Evolutionary conservation across 23 tunicate genomes (phyloP).

Genomic region (Ciona savignyi): DNA sequence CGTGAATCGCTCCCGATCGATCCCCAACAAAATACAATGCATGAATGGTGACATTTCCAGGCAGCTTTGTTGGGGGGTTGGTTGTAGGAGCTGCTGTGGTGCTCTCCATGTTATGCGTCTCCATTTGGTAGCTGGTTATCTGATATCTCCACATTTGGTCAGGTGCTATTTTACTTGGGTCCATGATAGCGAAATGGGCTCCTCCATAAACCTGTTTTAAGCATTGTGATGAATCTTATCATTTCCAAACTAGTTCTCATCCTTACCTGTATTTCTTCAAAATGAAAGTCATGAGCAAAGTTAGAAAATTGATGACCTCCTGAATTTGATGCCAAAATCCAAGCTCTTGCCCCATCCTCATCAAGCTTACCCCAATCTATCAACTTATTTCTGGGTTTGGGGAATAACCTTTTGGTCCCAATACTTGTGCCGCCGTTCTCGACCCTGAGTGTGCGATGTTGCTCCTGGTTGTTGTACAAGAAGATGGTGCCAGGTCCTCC

Average conservation of each 20-base stretch:
- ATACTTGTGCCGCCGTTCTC: slow-evolving; percentile 31
- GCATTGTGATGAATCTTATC: no score
- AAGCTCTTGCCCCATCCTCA: slow-evolving; percentile 24
- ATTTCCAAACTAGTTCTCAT: no score
- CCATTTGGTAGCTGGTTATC: neutral
- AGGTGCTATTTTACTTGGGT: slow-evolving; percentile 15
- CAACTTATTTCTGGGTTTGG: slow-evolving; percentile 19
- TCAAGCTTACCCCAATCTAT: slow-evolving; percentile 22
- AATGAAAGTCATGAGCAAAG: slow-evolving; percentile 24
- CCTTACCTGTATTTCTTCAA: slow-evolving; percentile 19
- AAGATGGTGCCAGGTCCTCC: slow-evolving; percentile 33
- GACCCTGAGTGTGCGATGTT: slow-evolving; percentile 15
- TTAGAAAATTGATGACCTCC: slow-evolving; percentile 22
- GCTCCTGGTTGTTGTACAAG: slow-evolving; percentile 10
- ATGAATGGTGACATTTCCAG: slow-evolving; percentile 19
- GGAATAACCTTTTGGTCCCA: slow-evolving; percentile 10
- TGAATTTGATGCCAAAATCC: slow-evolving; percentile 18
- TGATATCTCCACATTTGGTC: slow-evolving; percentile 25
- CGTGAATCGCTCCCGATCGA: slow-evolving; percentile 24
- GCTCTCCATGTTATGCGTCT: neutral
- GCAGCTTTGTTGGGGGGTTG: neutral
- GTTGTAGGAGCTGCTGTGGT: neutral
- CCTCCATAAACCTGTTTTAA: slow-evolving; percentile 26
- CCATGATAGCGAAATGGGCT: slow-evolving; percentile 24
- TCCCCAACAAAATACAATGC: slow-evolving; percentile 13